Evolutionary conservation across 2,888 invertebrate genomes (phyloP).

Genomic region (Microdon myrmicae): DNA sequence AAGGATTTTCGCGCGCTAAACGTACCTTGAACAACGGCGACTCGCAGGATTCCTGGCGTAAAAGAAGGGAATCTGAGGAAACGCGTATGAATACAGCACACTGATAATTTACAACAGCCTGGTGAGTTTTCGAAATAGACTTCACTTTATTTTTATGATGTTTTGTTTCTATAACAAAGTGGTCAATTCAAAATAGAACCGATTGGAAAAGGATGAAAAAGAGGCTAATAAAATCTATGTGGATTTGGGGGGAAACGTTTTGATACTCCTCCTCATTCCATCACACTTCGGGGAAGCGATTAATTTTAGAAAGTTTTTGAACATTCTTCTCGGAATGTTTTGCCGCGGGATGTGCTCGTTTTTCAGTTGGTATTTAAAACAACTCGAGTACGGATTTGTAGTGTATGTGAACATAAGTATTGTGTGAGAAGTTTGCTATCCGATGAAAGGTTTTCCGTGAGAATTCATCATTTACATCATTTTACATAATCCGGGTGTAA

Average conservation of each 20-base stretch:
- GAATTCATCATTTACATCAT: neutral
- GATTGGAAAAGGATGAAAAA: constrained; percentile 1
- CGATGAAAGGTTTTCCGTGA: neutral
- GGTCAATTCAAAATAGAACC: constrained; percentile 2
- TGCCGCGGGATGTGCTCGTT: neutral
- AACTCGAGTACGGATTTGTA: constrained; percentile 22
- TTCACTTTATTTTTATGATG: constrained; percentile 1
- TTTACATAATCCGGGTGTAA: constrained; percentile 8
- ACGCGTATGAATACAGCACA: too few relatives aligned
- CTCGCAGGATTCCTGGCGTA: constrained; percentile 27
- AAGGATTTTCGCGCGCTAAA: constrained; percentile 22
- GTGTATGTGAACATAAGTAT: constrained; percentile 3
- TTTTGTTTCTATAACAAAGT: constrained; percentile 6
- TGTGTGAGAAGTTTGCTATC: constrained; percentile 17
- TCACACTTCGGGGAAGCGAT: constrained; percentile 5
- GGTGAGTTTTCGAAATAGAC: constrained; percentile 44
- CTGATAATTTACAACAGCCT: constrained; percentile 29
- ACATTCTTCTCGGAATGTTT: too few relatives aligned
- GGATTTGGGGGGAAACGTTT: constrained; percentile 20
- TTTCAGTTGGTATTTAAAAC: constrained; percentile 34
- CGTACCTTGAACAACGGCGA: constrained; percentile 1
- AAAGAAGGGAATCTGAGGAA: constrained; percentile 9
- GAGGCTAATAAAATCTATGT: neutral
- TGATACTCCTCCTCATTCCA: constrained; percentile 10
- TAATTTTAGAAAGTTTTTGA: constrained; percentile 26